These are phyloP conservation scores for Teleogryllus occipitalis DNA, from an alignment of 1,140 invertebrate genomes.

Conservation along the genomic window DNA sequence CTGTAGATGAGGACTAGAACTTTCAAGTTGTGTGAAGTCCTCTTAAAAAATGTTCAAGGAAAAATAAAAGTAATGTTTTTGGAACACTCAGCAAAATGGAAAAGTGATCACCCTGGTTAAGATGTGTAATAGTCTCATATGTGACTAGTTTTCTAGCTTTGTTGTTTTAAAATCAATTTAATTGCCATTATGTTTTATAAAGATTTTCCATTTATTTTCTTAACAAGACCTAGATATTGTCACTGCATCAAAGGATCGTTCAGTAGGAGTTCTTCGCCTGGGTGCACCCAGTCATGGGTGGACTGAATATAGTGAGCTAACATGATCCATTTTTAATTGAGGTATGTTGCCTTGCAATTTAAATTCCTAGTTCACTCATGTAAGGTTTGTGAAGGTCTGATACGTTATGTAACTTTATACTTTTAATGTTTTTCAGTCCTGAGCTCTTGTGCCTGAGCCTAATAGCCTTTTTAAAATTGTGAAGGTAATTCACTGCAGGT, in stretches of 20 bases:
- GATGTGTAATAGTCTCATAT: too few species aligned
- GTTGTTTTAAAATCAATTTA: too few species aligned
- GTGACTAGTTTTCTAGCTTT: too few species aligned
- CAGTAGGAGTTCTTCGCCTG: slow-evolving; percentile 42
- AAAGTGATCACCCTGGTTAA: too few species aligned
- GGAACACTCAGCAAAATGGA: too few species aligned
- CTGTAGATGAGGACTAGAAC: too few species aligned
- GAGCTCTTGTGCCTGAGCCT: neutral
- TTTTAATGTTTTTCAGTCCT: neutral
- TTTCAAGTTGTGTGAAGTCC: too few species aligned
- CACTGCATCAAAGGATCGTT: slow-evolving; percentile 44
- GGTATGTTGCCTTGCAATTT: neutral
- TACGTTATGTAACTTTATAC: neutral
- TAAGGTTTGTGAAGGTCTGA: too few species aligned
- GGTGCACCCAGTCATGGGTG: slow-evolving; percentile 45
- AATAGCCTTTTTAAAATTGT: neutral
- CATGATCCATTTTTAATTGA: slow-evolving; percentile 32
- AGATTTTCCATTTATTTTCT: neutral
- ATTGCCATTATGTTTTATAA: too few species aligned
- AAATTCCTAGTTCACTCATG: too few species aligned
- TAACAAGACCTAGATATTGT: slow-evolving; percentile 36
- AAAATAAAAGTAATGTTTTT: too few species aligned
- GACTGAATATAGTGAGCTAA: slow-evolving; percentile 44
- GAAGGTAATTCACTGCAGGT: neutral
- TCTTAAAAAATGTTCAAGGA: too few species aligned